Evolutionary conservation across 2,797 vertebrate genomes (phyloP).

Genomic region (Coregonus ussuriensis): DNA sequence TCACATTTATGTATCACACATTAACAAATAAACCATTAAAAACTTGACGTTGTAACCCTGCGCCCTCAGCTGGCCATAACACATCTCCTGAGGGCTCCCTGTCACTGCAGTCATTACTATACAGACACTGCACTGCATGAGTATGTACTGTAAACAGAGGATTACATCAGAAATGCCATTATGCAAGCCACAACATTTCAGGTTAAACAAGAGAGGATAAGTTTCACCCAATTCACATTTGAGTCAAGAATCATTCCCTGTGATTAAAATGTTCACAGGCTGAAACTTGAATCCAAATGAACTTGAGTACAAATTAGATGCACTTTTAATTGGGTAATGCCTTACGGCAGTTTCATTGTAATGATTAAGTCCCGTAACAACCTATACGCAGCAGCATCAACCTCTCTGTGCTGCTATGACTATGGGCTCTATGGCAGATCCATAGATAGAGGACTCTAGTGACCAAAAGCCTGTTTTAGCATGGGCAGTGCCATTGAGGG

Average conservation of each 20-base stretch:
- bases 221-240: not conserved
- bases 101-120: not conserved
- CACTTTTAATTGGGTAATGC: too few species aligned
- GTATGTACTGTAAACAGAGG: not conserved
- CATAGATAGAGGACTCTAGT: too few species aligned
- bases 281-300: not conserved
- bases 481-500: too few species aligned
- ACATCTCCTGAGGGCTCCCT: not conserved
- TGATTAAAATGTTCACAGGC: not conserved
- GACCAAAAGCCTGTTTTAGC: too few species aligned
- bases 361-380: not conserved
- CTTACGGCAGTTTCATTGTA: not conserved
- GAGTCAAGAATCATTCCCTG: not conserved
- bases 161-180: not conserved
- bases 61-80: not conserved
- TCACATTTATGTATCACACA: conserved; percentile 13
- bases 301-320: too few species aligned
- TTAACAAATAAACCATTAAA: not conserved
- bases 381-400: not conserved
- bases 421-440: too few species aligned
- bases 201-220: not conserved
- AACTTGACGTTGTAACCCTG: not conserved
- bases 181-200: not conserved
- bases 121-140: not conserved
- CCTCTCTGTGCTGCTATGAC: not conserved